A percentile compares a stretch with the other conserved stretches of the same genome.
Conservation (phyloP, 2,797 vertebrate species). For the Dryobates pubescens region DNA sequence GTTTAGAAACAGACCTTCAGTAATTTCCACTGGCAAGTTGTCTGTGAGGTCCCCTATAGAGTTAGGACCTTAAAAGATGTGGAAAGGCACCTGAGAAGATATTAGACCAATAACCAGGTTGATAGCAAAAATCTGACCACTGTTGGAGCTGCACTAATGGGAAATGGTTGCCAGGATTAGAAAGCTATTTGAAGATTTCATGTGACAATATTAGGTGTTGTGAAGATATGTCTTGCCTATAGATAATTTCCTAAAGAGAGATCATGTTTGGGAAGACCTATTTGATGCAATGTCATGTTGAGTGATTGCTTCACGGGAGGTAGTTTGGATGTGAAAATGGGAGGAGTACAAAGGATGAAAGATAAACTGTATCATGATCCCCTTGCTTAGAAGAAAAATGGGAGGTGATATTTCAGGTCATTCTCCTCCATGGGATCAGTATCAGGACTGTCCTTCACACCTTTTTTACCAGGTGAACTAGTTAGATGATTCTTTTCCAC, state of each 20-base stretch:
- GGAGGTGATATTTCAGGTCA: neutral
- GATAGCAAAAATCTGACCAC: neutral
- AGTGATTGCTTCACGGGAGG: accelerated
- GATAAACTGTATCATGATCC: neutral
- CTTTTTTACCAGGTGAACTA: neutral
- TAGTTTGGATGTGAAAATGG: neutral
- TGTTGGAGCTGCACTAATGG: neutral
- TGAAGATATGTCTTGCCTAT: neutral
- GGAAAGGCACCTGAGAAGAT: neutral
- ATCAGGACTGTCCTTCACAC: accelerated
- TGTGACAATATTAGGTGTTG: neutral
- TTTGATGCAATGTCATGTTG: neutral
- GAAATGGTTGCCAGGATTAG: neutral
- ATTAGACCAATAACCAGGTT: neutral
- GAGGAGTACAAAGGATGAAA: neutral
- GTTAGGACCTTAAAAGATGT: neutral
- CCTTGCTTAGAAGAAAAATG: neutral
- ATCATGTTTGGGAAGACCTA: neutral
- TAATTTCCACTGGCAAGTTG: neutral
- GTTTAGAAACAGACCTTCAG: neutral
- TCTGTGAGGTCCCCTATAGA: neutral
- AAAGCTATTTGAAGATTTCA: accelerated
- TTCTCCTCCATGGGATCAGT: neutral
- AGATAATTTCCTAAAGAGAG: neutral
- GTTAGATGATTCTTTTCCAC: neutral